A percentile compares a stretch with the other conserved stretches of the same genome.
phyloP scores from a whole-genome alignment of 2,888 invertebrate genomes.

The Eupithecia vulgata region DNA sequence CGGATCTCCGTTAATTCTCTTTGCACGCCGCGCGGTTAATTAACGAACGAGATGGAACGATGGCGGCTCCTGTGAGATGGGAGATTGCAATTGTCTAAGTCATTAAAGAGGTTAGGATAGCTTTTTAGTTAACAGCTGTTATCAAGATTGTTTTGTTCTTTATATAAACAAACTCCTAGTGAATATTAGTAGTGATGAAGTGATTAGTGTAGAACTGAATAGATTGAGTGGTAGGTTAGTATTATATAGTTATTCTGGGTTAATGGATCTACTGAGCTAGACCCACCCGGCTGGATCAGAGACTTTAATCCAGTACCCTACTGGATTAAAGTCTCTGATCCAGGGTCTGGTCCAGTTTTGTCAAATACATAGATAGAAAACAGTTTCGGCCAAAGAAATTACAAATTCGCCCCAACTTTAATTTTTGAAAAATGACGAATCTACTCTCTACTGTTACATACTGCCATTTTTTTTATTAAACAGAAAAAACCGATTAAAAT shows the following conservation, averaged over 20 bases:
- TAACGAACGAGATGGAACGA: constrained; percentile 34
- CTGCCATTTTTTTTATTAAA: neutral
- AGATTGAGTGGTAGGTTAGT: neutral
- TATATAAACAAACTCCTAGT: neutral
- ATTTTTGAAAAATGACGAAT: neutral
- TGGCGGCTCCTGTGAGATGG: constrained; percentile 37
- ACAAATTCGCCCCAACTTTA: neutral
- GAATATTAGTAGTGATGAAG: neutral
- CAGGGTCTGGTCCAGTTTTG: neutral
- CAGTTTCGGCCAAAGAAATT: neutral
- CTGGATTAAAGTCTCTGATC: too few relatives aligned
- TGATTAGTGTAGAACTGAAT: neutral
- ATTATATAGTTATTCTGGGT: too few relatives aligned
- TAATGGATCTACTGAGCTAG: too few relatives aligned
- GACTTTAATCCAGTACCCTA: too few relatives aligned
- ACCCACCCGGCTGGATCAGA: too few relatives aligned
- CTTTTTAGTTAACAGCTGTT: constrained; percentile 4
- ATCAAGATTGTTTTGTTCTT: constrained; percentile 1
- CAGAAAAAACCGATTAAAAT: neutral
- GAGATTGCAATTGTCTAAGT: constrained; percentile 36
- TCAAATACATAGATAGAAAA: neutral
- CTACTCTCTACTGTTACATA: neutral
- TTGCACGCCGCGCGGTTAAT: constrained; percentile 40
- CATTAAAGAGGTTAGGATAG: constrained; percentile 25
- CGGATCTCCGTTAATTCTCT: constrained; percentile 44